These are phyloP conservation scores for Ommatoiulus sabulosus DNA, from an alignment of 2,888 invertebrate genomes.

Conservation along the genomic window DNA sequence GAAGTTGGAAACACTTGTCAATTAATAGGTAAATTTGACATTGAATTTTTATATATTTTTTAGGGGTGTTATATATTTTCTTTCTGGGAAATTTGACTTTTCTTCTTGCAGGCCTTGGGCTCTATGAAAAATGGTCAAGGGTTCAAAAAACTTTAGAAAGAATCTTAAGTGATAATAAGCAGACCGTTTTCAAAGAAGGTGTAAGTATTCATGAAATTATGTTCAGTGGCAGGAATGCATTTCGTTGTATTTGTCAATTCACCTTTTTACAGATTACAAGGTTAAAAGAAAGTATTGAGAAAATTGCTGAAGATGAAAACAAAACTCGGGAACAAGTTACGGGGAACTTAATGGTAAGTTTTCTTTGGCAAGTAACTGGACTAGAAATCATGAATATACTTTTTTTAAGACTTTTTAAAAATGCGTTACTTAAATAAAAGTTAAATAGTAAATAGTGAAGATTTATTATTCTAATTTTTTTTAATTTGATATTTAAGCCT, in stretches of 20 bases:
- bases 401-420: no score
- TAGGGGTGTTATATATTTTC: no score
- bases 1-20: conserved; percentile 65
- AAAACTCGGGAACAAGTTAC: neutral
- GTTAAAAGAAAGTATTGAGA: conserved; percentile 45
- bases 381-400: no score
- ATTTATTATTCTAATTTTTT: neutral
- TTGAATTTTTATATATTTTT: neutral
- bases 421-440: neutral
- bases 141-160: conserved; percentile 66
- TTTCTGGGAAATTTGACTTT: conserved; percentile 16
- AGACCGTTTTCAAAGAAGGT: conserved; percentile 56
- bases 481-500: neutral
- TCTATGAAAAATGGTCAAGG: conserved; percentile 77
- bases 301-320: conserved; percentile 61
- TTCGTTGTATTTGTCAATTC: conserved; percentile 62
- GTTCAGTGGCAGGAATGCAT: conserved; percentile 65
- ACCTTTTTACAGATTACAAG: neutral
- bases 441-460: neutral
- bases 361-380: neutral
- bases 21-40: conserved; percentile 64
- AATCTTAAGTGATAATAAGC: neutral
- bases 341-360: neutral
- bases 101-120: conserved; percentile 73
- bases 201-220: conserved; percentile 32